Evolutionary conservation across 2,113 vertebrate genomes (phyloP).

Genomic region (Hyperoodon ampullatus): DNA sequence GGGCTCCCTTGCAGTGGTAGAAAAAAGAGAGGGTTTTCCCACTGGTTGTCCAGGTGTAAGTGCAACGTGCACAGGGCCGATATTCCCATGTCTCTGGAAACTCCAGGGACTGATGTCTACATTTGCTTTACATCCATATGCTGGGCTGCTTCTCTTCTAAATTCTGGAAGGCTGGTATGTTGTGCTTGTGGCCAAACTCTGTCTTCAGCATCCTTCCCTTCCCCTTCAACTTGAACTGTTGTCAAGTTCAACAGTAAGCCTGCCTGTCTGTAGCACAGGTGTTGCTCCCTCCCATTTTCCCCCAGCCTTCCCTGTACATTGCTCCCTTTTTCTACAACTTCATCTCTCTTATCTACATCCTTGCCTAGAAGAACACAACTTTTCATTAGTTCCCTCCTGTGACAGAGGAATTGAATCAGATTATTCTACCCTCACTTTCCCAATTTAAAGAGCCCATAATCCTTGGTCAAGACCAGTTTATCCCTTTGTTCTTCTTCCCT

Average conservation of each 20-base stretch:
- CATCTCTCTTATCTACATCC: background rate
- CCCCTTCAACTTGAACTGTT: too few relatives aligned
- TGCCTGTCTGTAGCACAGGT: rapidly evolving
- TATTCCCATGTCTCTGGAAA: background rate
- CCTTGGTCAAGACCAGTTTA: background rate
- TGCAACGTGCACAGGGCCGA: rapidly evolving
- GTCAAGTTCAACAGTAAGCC: background rate
- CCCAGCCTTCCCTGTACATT: background rate
- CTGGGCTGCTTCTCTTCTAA: background rate
- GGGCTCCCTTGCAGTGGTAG: background rate
- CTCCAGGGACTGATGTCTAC: background rate
- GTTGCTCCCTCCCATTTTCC: background rate
- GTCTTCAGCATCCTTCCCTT: background rate
- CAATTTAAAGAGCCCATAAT: background rate
- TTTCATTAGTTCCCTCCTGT: background rate
- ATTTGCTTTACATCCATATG: too few relatives aligned
- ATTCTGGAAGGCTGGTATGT: background rate
- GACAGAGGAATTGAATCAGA: background rate
- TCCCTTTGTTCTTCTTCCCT: background rate
- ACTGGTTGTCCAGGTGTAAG: background rate
- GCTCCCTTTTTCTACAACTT: background rate
- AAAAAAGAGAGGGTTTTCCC: background rate
- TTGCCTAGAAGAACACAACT: background rate
- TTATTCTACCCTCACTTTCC: background rate
- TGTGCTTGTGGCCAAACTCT: background rate